Base-by-base conservation (phyloP, 1,140 invertebrate species). In the Trichonephila clavipes region DNA sequence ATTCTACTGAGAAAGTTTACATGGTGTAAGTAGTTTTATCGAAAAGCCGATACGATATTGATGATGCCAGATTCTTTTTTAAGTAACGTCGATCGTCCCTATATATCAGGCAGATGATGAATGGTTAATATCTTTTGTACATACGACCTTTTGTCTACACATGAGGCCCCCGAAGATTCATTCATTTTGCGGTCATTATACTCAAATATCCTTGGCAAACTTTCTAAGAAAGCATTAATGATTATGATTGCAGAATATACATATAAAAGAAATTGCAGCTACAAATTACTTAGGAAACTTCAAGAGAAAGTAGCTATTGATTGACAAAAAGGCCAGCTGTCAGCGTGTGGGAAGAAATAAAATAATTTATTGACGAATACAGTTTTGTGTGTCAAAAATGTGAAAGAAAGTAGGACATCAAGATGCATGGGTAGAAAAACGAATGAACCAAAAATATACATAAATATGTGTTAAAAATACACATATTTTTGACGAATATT, bases 251-350 rank as follows among this genome's bases (percentile, higher is more conserved):
- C 62, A 51, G 51, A 51, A 51, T 51, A 21, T 58, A 24, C 64
- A 21, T 7, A 82, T 72, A 90, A 90, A 40, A 62, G 89, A 21
- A 14, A 72, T 61, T 21, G 18, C 59, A 83, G 24, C 82, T 83
- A 82, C 18, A 21, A 51, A 51, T 90, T 90, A n/a, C 89, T 82
- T 82, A 34, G 89, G 89, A 90, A 90, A 90, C 72, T 59, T 8
- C 51, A 59, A 59, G 24, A 28, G n/a, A 85, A 85, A 85, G 28
- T 61, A n/a, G 21, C 12, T 85, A 59, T 85, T 7, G 83, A 85
- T 59, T 85, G 21, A 51, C 21, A 85, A 85, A 59, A 21, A 18
- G 24, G 21, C 24, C 44, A 85, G 21, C 51, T 85, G 44, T 59
- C 83, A 85, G 21, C 21, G 59, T 59, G 58, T n/a, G n/a, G 6